Evolutionary conservation across 2,888 invertebrate species (phyloP).

Genomic region (Agapostemon virescens): DNA sequence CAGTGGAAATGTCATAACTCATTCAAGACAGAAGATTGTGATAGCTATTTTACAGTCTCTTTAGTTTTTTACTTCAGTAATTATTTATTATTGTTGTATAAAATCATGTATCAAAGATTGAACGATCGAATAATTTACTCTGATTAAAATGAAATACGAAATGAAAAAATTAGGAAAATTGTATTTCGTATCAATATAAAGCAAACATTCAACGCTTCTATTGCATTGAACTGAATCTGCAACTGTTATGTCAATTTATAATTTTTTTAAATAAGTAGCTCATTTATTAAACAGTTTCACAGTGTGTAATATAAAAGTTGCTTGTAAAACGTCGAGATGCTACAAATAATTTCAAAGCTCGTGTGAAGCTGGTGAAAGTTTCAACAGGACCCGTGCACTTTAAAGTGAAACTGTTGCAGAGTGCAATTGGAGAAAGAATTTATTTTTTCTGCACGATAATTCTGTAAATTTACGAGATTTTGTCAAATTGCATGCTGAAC

Average conservation of each 20-base stretch:
- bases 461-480: not conserved
- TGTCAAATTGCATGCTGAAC: not conserved
- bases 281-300: not conserved
- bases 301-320: not conserved
- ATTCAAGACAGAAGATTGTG: not conserved
- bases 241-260: too few relatives aligned
- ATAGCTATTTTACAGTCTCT: not conserved
- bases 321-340: not conserved
- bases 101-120: too few relatives aligned
- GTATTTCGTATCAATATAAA: too few relatives aligned
- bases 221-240: too few relatives aligned
- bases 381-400: not conserved
- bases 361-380: too few relatives aligned
- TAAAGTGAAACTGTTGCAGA: not conserved
- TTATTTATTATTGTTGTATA: too few relatives aligned
- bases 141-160: too few relatives aligned
- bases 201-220: too few relatives aligned
- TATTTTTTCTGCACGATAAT: not conserved
- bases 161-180: too few relatives aligned
- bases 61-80: too few relatives aligned
- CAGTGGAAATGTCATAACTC: not conserved
- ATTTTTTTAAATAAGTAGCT: not conserved
- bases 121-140: too few relatives aligned
- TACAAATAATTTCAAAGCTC: too few relatives aligned
- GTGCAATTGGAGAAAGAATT: not conserved